Evolutionary conservation across 1,140 invertebrate species (phyloP).

Genomic region (Xylocopa sonorina): DNA sequence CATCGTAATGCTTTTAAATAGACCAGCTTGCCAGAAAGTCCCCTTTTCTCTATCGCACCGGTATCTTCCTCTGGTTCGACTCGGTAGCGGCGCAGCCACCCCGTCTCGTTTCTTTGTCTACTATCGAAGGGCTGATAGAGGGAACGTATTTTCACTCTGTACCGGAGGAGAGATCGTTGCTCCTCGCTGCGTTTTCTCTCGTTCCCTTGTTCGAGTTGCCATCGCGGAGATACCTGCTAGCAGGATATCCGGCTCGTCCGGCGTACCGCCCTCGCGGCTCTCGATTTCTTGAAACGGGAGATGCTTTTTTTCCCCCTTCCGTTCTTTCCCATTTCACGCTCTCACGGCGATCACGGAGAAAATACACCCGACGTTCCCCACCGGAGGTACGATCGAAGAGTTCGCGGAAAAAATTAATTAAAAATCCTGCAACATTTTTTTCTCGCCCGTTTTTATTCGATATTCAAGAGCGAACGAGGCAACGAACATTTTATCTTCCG

Average conservation of each 20-base stretch:
- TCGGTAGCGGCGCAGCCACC: not conserved
- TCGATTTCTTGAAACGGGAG: slow-evolving; percentile 34
- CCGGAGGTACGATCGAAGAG: too few relatives aligned
- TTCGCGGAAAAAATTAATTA: too few relatives aligned
- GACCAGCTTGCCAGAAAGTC: slow-evolving; percentile 36
- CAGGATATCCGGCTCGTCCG: slow-evolving; percentile 23
- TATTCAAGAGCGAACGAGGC: too few relatives aligned
- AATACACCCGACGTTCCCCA: too few relatives aligned
- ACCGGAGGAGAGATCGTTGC: not conserved
- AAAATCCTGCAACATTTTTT: too few relatives aligned
- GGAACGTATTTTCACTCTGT: not conserved
- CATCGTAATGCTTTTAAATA: slow-evolving; percentile 58
- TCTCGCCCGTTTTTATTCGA: too few relatives aligned
- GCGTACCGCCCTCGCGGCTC: slow-evolving; percentile 11
- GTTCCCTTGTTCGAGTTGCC: too few relatives aligned
- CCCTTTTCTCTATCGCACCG: not conserved
- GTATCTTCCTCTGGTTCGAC: not conserved
- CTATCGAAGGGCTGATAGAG: not conserved
- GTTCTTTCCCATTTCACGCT: not conserved
- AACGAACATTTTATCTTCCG: too few relatives aligned
- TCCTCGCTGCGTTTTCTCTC: not conserved
- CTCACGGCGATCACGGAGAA: too few relatives aligned
- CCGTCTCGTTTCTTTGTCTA: not conserved
- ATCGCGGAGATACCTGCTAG: not conserved
- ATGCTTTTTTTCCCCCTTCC: not conserved